phyloP scores from a whole-genome alignment of 2,888 invertebrate species.

The Phlogophora meticulosa region DNA sequence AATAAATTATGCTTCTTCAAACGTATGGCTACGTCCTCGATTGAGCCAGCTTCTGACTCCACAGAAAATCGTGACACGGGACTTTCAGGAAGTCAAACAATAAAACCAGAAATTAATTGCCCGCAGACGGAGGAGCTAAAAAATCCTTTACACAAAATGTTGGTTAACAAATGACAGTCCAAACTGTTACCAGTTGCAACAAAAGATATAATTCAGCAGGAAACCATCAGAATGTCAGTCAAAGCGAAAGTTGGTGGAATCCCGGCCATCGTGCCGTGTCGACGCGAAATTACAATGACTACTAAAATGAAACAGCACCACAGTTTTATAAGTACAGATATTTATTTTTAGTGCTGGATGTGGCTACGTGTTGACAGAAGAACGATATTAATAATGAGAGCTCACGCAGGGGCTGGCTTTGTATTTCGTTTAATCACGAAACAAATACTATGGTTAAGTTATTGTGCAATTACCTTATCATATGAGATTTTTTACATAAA shows the following conservation, averaged over 20 bases:
- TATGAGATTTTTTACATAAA: too few relatives aligned
- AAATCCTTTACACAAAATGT: constrained; percentile 27
- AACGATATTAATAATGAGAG: constrained; percentile 7
- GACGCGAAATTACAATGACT: constrained; percentile 72
- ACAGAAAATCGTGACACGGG: too few relatives aligned
- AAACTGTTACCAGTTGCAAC: constrained; percentile 48
- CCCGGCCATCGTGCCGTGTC: constrained; percentile 60
- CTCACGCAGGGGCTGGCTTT: constrained; percentile 11
- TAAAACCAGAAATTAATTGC: constrained; percentile 25
- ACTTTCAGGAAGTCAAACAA: neutral
- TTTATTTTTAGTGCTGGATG: constrained; percentile 51
- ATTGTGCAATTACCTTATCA: too few relatives aligned
- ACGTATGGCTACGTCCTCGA: too few relatives aligned
- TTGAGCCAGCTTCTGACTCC: neutral
- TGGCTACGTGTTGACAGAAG: constrained; percentile 5
- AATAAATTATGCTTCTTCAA: too few relatives aligned
- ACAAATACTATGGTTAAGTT: neutral
- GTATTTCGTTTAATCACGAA: constrained; percentile 9
- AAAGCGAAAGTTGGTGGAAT: constrained; percentile 73
- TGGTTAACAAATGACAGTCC: constrained; percentile 34
- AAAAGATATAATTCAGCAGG: constrained; percentile 62
- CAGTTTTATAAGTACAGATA: constrained; percentile 47
- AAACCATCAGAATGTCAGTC: constrained; percentile 69
- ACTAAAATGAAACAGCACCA: constrained; percentile 68
- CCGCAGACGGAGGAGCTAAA: too few relatives aligned